Evolutionary conservation across 2,797 vertebrate genomes (phyloP).

Genomic region (Melanotaenia pygmaea): DNA sequence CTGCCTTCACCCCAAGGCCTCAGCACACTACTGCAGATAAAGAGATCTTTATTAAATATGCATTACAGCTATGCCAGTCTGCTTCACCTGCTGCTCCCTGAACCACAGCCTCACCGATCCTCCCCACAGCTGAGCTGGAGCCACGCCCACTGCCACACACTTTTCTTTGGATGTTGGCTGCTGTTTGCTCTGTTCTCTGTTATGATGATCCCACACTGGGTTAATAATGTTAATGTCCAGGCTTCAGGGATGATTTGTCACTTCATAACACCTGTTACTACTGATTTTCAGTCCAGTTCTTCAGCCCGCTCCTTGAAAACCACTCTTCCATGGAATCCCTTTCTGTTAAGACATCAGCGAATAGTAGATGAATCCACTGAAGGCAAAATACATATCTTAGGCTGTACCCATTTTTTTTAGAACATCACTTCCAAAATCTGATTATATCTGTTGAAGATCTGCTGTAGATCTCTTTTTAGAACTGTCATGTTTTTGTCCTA

Average conservation of each 20-base stretch:
- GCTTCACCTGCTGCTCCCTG: no score
- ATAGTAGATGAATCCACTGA: background rate
- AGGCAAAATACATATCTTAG: background rate
- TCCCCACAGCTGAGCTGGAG: no score
- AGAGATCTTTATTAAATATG: no score
- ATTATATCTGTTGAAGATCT: background rate
- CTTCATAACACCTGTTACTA: no score
- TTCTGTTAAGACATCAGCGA: background rate
- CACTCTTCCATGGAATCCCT: background rate
- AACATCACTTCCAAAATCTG: background rate
- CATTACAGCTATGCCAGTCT: no score
- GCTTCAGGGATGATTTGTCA: background rate
- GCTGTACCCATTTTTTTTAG: background rate
- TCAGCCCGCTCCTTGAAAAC: background rate
- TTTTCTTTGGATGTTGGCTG: no score
- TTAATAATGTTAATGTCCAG: background rate
- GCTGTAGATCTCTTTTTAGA: background rate
- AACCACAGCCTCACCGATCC: no score
- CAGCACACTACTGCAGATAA: no score
- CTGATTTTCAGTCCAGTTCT: no score
- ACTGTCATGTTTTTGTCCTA: background rate
- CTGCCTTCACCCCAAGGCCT: no score
- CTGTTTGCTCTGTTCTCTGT: background rate
- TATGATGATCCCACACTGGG: background rate
- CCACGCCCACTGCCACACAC: no score